Evolutionary conservation across 92 coral and sea anemone species (phyloP).

Genomic region (Phenganax subtilis): DNA sequence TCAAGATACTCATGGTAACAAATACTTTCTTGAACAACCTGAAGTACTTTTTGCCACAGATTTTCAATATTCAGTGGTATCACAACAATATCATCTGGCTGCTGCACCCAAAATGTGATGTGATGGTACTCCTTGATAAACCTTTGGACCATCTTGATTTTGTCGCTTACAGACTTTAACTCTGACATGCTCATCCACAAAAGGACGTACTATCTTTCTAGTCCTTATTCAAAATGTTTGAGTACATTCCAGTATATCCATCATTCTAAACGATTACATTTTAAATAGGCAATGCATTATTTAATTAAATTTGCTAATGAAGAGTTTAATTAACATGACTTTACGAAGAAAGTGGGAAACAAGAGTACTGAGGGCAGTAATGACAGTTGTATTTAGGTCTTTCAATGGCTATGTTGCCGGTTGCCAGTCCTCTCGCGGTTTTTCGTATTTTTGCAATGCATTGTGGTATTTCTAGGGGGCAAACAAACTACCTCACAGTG

Average conservation of each 20-base stretch:
- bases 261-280: not conserved
- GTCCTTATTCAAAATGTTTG: constrained; percentile 3
- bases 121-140: constrained; percentile 20
- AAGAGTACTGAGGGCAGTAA: too few species aligned
- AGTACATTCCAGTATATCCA: constrained; percentile 20
- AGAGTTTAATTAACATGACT: too few species aligned
- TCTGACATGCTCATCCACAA: not conserved
- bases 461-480: constrained; percentile 40
- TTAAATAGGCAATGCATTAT: too few species aligned
- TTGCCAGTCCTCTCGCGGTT: not conserved
- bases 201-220: constrained; percentile 7
- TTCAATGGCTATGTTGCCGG: not conserved
- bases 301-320: too few species aligned
- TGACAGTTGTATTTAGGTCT: too few species aligned
- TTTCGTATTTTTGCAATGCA: constrained; percentile 26
- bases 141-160: constrained; percentile 5
- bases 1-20: constrained; percentile 17
- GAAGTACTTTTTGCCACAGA: constrained; percentile 21
- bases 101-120: constrained; percentile 25
- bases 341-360: too few species aligned
- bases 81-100: constrained; percentile 31
- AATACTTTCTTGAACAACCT: constrained; percentile 23
- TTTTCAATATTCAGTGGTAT: constrained; percentile 8
- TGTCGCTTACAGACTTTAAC: constrained; percentile 3
- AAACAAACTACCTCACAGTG: constrained; percentile 15